These are phyloP conservation scores for Argya squamiceps DNA, from an alignment of 2,797 vertebrate genomes.

Conservation along the genomic window DNA sequence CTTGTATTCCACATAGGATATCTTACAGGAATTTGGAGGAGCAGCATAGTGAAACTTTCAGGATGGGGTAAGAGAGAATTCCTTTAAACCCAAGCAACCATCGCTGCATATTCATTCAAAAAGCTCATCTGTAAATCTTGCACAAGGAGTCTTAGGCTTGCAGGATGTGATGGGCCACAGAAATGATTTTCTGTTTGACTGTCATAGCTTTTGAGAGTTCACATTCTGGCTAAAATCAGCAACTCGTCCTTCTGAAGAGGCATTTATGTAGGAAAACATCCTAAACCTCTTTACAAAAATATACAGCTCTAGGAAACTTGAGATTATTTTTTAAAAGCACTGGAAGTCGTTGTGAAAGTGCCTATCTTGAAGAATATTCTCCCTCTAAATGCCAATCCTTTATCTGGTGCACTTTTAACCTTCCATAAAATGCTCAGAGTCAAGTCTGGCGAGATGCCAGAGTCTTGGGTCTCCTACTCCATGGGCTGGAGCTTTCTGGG, in stretches of 20 bases:
- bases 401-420: slow-evolving; percentile 71
- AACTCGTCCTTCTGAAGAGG: neutral
- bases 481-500: neutral
- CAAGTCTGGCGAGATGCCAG: slow-evolving; percentile 35
- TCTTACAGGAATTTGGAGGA: neutral
- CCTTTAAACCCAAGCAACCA: neutral
- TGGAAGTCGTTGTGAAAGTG: slow-evolving; percentile 36
- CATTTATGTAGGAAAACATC: slow-evolving; percentile 22
- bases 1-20: accelerated
- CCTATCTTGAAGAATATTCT: slow-evolving; percentile 35
- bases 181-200: neutral
- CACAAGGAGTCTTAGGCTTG: neutral
- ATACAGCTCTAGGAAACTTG: slow-evolving; percentile 6
- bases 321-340: slow-evolving; percentile 55
- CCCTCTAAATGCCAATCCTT: slow-evolving; percentile 46
- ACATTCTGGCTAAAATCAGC: neutral
- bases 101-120: neutral
- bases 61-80: neutral
- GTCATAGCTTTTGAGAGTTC: neutral
- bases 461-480: slow-evolving; percentile 21
- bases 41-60: neutral
- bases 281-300: slow-evolving; percentile 44
- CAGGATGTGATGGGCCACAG: neutral
- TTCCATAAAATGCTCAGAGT: slow-evolving; percentile 62
- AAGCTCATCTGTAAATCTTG: neutral